These are phyloP conservation scores for Drosophila sordidula DNA, from an alignment of 2,888 invertebrate genomes.

Conservation along the genomic window DNA sequence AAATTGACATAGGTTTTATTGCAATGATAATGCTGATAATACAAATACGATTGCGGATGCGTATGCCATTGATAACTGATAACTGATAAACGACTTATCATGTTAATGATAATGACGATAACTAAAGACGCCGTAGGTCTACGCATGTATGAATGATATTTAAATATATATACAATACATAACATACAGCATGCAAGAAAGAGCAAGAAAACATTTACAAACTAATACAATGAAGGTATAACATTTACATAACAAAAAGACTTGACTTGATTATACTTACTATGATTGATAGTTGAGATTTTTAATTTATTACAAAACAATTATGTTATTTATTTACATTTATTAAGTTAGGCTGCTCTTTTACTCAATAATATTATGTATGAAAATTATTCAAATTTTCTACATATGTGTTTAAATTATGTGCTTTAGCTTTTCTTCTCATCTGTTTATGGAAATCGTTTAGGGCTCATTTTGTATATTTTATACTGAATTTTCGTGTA, in stretches of 20 bases:
- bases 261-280: constrained; percentile 74
- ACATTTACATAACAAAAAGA: constrained; percentile 78
- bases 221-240: constrained; percentile 66
- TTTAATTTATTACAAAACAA: constrained; percentile 25
- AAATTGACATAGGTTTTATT: constrained; percentile 74
- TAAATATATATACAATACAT: constrained; percentile 46
- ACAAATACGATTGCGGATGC: constrained; percentile 36
- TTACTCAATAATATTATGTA: constrained; percentile 31
- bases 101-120: constrained; percentile 37
- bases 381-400: constrained; percentile 21
- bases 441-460: constrained; percentile 24
- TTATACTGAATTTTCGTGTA: constrained; percentile 21
- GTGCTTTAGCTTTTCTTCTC: constrained; percentile 8
- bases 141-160: constrained; percentile 49
- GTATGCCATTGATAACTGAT: constrained; percentile 59
- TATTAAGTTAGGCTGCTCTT: constrained; percentile 24
- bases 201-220: constrained; percentile 67
- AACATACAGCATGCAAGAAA: constrained; percentile 35
- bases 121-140: constrained; percentile 48
- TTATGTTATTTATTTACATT: constrained; percentile 37
- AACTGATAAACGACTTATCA: constrained; percentile 45
- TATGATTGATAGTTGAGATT: constrained; percentile 55
- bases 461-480: constrained; percentile 31
- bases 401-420: background rate
- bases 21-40: constrained; percentile 69